Evolutionary conservation across 1,140 invertebrate species (phyloP).

Genomic region (Drosophila erecta): DNA sequence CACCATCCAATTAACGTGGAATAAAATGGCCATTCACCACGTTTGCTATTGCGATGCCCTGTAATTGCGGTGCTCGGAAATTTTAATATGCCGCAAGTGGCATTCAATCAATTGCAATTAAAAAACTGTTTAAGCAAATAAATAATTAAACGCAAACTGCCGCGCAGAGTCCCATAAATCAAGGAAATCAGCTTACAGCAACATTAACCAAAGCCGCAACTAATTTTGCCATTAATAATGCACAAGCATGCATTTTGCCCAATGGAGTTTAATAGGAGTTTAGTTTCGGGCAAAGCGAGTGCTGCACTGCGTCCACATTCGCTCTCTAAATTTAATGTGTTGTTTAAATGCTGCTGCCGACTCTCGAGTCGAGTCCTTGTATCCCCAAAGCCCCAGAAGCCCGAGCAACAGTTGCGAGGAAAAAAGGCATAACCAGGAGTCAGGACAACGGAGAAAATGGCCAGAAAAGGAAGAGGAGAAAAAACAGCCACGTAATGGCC

Average conservation of each 20-base stretch:
- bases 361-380: slow-evolving; percentile 17
- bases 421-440: slow-evolving; percentile 2
- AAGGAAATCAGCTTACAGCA: slow-evolving; percentile 37
- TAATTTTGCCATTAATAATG: slow-evolving; percentile 46
- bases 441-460: background rate
- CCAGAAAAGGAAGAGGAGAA: slow-evolving; percentile 17
- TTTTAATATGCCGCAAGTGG: slow-evolving; percentile 57
- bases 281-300: slow-evolving; percentile 12
- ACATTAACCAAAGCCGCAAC: slow-evolving; percentile 31
- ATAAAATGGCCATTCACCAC: slow-evolving; percentile 53
- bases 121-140: slow-evolving; percentile 47
- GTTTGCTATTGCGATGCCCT: slow-evolving; percentile 37
- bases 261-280: slow-evolving; percentile 35
- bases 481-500: slow-evolving; percentile 71
- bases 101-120: slow-evolving; percentile 69
- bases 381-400: slow-evolving; percentile 5
- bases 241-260: slow-evolving; percentile 15
- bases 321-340: slow-evolving; percentile 32
- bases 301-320: slow-evolving; percentile 10
- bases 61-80: slow-evolving; percentile 68
- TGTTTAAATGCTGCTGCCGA: slow-evolving; percentile 24
- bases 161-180: slow-evolving; percentile 33
- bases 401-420: slow-evolving; percentile 64
- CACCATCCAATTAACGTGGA: slow-evolving; percentile 65
- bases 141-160: slow-evolving; percentile 31